Conservation (phyloP, 2,113 vertebrate genomes). For the Polypterus senegalus region DNA sequence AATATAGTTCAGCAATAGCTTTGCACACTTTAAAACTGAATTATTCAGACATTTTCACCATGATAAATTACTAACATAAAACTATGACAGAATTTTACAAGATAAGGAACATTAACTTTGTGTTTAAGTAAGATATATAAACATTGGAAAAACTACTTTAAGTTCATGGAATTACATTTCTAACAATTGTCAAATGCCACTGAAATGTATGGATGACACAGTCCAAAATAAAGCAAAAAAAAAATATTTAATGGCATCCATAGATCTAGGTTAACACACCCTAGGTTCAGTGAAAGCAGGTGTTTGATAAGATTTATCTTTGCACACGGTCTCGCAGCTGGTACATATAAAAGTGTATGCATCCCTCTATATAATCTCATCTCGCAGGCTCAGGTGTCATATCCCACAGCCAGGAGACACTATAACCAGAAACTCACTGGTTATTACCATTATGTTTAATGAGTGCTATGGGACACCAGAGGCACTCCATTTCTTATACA, state of each 20-base stretch:
- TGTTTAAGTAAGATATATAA: not conserved
- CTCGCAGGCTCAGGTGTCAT: slow-evolving; percentile 2
- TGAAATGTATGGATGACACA: not conserved
- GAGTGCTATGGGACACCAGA: not conserved
- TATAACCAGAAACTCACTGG: slow-evolving; percentile 8
- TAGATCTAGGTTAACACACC: not conserved
- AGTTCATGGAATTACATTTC: not conserved
- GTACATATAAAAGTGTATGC: not conserved
- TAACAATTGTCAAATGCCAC: not conserved
- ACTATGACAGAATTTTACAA: not conserved
- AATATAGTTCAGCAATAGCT: no score
- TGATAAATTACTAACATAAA: not conserved
- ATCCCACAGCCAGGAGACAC: not conserved
- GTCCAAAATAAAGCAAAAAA: not conserved
- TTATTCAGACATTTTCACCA: not conserved
- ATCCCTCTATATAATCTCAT: not conserved
- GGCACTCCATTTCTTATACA: slow-evolving; percentile 5
- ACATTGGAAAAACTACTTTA: not conserved
- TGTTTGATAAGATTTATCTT: not conserved
- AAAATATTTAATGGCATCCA: not conserved
- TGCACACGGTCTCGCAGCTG: not conserved
- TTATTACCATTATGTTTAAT: slow-evolving; percentile 7
- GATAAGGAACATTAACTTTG: not conserved
- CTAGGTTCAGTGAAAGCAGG: not conserved
- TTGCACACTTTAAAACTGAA: no score